Percentiles rank a stretch among this genome's conserved stretches.
phyloP scores from a whole-genome alignment of 1,140 invertebrate genomes.

The Temnothorax curvispinosus region DNA sequence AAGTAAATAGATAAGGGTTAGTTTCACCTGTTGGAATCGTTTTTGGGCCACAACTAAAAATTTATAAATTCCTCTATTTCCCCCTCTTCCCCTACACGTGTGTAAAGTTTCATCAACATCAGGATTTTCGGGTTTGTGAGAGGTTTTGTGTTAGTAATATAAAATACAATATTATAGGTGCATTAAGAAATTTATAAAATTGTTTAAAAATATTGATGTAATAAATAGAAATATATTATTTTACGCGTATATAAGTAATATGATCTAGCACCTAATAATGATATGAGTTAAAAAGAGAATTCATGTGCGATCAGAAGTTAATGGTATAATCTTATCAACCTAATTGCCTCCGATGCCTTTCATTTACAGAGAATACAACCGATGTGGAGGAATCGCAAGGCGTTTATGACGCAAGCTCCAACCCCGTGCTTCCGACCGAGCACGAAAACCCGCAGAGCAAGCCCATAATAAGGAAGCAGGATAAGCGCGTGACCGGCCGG shows the following conservation, averaged over 20 bases:
- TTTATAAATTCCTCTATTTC: too few species aligned
- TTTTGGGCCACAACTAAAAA: too few species aligned
- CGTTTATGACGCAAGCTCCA: constrained; percentile 74
- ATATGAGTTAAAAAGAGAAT: not conserved
- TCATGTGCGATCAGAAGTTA: not conserved
- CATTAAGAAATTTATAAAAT: too few species aligned
- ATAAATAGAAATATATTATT: too few species aligned
- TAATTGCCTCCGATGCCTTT: constrained; percentile 44
- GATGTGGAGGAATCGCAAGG: constrained; percentile 77
- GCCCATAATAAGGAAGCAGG: constrained; percentile 79
- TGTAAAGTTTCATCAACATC: too few species aligned
- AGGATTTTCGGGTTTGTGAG: too few species aligned
- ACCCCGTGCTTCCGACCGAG: constrained; percentile 73
- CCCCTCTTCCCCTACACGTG: too few species aligned
- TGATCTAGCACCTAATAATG: not conserved
- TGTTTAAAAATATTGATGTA: too few species aligned
- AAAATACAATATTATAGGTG: too few species aligned
- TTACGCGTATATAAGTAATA: not conserved
- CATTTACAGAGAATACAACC: constrained; percentile 72
- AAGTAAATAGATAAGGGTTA: too few species aligned
- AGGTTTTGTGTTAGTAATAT: too few species aligned
- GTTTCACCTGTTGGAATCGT: too few species aligned
- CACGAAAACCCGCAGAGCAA: constrained; percentile 78
- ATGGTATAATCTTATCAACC: not conserved
- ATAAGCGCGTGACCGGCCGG: constrained; percentile 78